phyloP scores from a whole-genome alignment of 1,140 invertebrate genomes.

The Latrodectus geometricus region DNA sequence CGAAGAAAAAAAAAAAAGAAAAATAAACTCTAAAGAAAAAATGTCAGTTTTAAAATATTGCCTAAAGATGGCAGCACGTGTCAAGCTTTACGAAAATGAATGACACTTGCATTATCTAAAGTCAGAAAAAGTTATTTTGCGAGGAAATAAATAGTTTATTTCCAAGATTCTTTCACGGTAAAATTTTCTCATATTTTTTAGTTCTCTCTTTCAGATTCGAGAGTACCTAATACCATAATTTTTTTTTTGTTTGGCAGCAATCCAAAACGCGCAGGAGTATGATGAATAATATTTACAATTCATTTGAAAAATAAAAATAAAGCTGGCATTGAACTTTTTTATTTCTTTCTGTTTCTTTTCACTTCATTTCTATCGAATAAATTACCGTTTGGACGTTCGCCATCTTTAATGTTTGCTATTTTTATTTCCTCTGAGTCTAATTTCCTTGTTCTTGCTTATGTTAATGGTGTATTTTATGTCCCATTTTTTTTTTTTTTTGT shows the following conservation, averaged over 20 bases:
- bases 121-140: too few relatives aligned
- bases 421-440: constrained; percentile 35
- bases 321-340: not conserved
- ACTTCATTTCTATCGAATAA: constrained; percentile 37
- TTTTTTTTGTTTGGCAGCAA: not conserved
- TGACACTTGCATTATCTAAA: too few relatives aligned
- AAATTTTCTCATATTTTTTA: constrained; percentile 30
- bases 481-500: not conserved
- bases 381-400: constrained; percentile 47
- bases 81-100: too few relatives aligned
- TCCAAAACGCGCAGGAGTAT: not conserved
- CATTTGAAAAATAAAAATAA: not conserved
- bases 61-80: too few relatives aligned
- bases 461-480: constrained; percentile 33
- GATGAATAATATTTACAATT: constrained; percentile 3
- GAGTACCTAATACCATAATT: not conserved
- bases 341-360: not conserved
- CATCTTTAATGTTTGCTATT: constrained; percentile 43
- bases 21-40: too few relatives aligned
- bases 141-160: too few relatives aligned
- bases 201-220: not conserved
- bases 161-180: too few relatives aligned
- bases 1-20: too few relatives aligned
- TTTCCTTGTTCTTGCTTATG: constrained; percentile 41
- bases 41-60: too few relatives aligned